Evolutionary conservation across 2,113 vertebrate species (phyloP), one percentile per base, ranked within the genome.

Genomic region (Euleptes europaea): DNA sequence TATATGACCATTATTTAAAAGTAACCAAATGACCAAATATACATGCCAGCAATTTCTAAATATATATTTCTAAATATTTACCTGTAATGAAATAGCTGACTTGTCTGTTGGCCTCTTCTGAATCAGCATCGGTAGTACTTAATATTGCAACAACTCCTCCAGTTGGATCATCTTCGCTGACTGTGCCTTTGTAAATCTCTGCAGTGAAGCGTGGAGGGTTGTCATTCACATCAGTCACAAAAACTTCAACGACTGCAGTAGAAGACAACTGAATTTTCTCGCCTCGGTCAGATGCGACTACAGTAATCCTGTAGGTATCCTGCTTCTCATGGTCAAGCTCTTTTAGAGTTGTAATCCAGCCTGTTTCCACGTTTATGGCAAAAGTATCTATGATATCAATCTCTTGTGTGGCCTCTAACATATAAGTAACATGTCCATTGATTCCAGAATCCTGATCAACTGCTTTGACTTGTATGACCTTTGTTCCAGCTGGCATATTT

Each of bases 141-240:
- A 99, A 84, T 85, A 99, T 99, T 69, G 99, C 99, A 12, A 99
- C 97, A 11, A 99, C 97, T 0, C 98, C 98, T 5, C 98, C 98
- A 2, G 95, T 95, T 17, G 97, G 98, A 86, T 99, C 98, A 63
- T 98, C 98, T 90, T 99, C 99, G 51, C 98, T 99, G 90, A 99
- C 98, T 1, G 98, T 99, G 80, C 99, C 99, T 92, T 99, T 99
- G 90, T 99, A 99, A 82, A 99, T 97, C 94, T 99, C 98, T 0
- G 98, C 98, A 1, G 98, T 98, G 88, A 99, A 99, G 26, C 97
- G 97, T 0, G 99, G 99, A 0, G 98, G 97, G 82, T 97, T 99
- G 91, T 99, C 99, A 8, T 99, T 99, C 79, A 98, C 97, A 2
- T 99, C 99, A 0, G 98, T 98, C 21, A 99, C 98, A 0, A 95